Conservation (phyloP, 2,797 vertebrate species). For the Sebastes taczanowskii region DNA sequence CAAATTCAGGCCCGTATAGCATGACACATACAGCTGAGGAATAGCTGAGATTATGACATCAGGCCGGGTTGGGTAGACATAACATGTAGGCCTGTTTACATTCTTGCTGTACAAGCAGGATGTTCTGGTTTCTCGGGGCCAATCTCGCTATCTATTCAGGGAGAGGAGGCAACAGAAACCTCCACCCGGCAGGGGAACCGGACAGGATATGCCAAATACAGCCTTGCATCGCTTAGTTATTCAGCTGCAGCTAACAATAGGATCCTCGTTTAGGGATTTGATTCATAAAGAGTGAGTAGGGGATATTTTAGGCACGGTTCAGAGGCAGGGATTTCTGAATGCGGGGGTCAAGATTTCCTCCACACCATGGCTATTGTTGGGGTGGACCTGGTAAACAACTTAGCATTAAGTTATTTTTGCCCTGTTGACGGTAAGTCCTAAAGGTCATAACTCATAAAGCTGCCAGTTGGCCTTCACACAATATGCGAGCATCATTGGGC, state of each 20-base stretch:
- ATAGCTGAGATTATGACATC: conserved; percentile 74
- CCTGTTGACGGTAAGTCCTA: background rate
- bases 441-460: background rate
- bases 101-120: conserved; percentile 81
- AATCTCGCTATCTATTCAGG: conserved; percentile 68
- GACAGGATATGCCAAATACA: conserved; percentile 69
- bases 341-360: conserved; percentile 32
- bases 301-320: conserved; percentile 54
- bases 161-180: conserved; percentile 54
- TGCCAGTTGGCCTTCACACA: background rate
- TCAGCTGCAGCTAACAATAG: conserved; percentile 69
- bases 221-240: conserved; percentile 48
- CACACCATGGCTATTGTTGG: conserved; percentile 34
- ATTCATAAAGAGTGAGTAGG: conserved; percentile 57
- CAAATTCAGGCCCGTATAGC: background rate
- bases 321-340: conserved; percentile 27
- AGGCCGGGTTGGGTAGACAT: conserved; percentile 74
- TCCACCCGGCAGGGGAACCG: conserved; percentile 44
- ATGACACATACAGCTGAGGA: conserved; percentile 4
- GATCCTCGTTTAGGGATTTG: conserved; percentile 46
- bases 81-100: conserved; percentile 85
- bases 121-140: conserved; percentile 69
- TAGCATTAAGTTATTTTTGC: conserved; percentile 29
- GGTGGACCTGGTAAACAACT: conserved; percentile 30
- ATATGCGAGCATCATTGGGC: background rate